Base-by-base conservation (phyloP, 1,140 invertebrate species). In the Andrena cerasifolii region DNA sequence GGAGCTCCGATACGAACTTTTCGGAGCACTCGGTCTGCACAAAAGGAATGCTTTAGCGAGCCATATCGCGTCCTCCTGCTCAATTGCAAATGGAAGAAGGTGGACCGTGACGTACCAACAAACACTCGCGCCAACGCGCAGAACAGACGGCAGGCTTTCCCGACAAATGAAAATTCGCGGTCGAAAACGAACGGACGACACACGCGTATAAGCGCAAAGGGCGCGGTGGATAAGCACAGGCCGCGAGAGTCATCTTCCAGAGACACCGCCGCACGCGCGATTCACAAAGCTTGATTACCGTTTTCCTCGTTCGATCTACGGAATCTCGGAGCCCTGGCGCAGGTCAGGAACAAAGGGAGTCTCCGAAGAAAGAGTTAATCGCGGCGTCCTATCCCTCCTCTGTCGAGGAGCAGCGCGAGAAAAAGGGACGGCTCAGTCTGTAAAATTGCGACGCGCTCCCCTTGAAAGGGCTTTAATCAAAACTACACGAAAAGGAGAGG, bases 391-490 rank as follows among this genome's bases (percentile, higher is more conserved):
- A 18, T 0, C 40, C 31, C 28, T 59, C 3, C 40, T 36, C 36
- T 40, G 54, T 49, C 40, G 63, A 18, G n/a, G 21, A 58, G 28
- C 26, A 47, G 36, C 14, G 33, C 24, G 56, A 40, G 43, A 65
- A 26, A n/a, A 73, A 58, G 59, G 36, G 12, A 51, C 53, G 33
- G 33, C 2, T 28, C 5, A 7, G 45, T 7, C 10, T 66, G 51
- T 56, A 45, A 43, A 45, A 47, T 43, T 61, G 45, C 7, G 40
- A 80, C 78, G 79, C 59, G 68, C 56, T 54, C 73, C 45, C 62
- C 65, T 67, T 78, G 71, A 84, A 84, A 81, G 80, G 78, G 81
- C 82, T 88, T 88, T 89, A 88, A 89, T 88, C 86, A 89, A 84
- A 87, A 84, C 79, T 82, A 67, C 10, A 16, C 54, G 68, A 7